Evolutionary conservation across 2,113 vertebrate genomes (phyloP).

Genomic region (Menura novaehollandiae): DNA sequence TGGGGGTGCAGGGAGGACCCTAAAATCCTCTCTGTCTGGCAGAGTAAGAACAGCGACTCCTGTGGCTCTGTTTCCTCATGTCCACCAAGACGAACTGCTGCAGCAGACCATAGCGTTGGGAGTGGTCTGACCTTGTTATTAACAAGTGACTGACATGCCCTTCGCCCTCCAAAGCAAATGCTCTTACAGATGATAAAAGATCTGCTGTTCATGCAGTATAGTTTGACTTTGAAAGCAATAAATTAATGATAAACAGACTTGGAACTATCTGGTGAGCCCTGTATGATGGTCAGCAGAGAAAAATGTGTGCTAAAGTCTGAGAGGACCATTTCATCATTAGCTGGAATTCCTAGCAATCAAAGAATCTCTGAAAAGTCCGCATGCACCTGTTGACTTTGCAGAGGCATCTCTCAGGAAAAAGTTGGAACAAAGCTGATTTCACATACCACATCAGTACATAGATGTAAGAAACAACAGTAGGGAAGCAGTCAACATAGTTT

Average conservation of each 20-base stretch:
- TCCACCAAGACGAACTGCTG: conserved; percentile 1
- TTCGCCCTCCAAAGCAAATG: not conserved
- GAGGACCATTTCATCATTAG: not conserved
- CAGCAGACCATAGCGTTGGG: not conserved
- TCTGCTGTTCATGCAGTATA: not conserved
- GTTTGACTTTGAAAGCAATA: not conserved
- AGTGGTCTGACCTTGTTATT: conserved; percentile 25
- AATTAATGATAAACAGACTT: not conserved
- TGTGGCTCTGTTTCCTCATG: not conserved
- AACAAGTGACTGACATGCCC: not conserved
- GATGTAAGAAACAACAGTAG: fast-evolving
- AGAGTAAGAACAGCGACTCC: not conserved
- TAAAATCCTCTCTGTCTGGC: not conserved
- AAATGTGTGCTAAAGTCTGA: not conserved
- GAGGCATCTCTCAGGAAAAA: not conserved
- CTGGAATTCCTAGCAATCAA: not conserved
- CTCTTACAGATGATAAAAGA: not conserved
- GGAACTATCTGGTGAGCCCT: not conserved
- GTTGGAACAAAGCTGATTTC: not conserved
- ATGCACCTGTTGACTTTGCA: not conserved
- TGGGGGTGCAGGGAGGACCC: not conserved
- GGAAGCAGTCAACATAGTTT: not conserved
- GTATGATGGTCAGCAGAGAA: not conserved
- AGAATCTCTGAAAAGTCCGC: not conserved
- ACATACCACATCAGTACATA: fast-evolving